Evolutionary conservation across 2,113 vertebrate species (phyloP), one percentile per base, ranked within the genome.

Genomic region (Acrocephalus arundinaceus): DNA sequence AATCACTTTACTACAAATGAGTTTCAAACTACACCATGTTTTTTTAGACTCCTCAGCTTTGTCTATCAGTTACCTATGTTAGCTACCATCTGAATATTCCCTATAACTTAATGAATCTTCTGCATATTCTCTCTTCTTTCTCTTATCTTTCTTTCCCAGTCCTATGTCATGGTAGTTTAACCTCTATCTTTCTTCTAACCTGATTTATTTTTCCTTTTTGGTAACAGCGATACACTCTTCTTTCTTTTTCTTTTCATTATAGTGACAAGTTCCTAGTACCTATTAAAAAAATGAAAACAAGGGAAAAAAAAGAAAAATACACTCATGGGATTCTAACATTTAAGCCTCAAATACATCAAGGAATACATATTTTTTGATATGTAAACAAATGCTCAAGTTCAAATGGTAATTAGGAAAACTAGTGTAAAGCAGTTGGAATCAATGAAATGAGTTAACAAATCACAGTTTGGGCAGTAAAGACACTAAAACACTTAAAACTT

Each of bases 171-270:
- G 25, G 7, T 55, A 82, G 28, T 75, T 94, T 72, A 51, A 30
- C 18, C 11, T 71, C 23, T 68, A 33, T 35, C 33, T 61, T 81
- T 54, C 57, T 55, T 76, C 33, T 62, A 73, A 21, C 2, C 8
- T 54, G 8, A 4, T 11, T 58, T 52, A 37, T 51, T 87, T 65
- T 57, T 13, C 14, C 13, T 46, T 58, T 81, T 71, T 73, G 13
- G 6, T 76, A 52, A n/a, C 9, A 46, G 7, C 0, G 1, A 59
- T 46, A 20, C 2, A 43, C 35, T 66, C 3, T 2, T 25, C 49
- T 58, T 46, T 75, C 10, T 7, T 87, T 92, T 76, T 66, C 6
- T 87, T 92, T 81, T 72, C 7, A 12, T 78, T n/a, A 37, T 8
- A 74, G 13, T 10, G 4, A n/a, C 6, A 78, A 70, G 22, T 39